Evolutionary conservation across 2,888 invertebrate species (phyloP).

Genomic region (Nipponacmea schrenckii): DNA sequence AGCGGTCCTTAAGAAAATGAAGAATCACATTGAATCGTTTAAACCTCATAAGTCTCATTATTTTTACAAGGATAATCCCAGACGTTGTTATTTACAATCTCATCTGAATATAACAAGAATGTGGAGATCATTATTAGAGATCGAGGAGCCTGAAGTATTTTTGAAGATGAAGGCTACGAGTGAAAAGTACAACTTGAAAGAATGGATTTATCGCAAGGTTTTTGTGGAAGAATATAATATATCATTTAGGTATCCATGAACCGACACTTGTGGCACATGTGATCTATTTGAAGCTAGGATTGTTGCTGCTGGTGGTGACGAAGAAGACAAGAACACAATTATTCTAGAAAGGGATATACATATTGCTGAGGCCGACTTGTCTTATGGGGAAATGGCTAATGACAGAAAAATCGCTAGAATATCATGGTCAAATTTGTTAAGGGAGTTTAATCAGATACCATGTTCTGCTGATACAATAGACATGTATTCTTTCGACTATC

Average conservation of each 20-base stretch:
- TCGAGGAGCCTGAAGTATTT: neutral
- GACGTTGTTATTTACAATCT: neutral
- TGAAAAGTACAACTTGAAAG: neutral
- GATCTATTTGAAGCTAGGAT: neutral
- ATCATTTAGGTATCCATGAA: neutral
- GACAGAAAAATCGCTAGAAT: neutral
- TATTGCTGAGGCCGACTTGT: neutral
- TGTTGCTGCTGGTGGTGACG: neutral
- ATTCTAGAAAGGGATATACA: neutral
- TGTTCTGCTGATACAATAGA: neutral
- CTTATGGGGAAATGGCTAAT: neutral
- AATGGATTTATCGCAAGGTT: neutral
- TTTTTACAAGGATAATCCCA: neutral
- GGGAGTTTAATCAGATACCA: neutral
- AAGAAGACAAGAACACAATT: neutral
- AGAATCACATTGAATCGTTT: neutral
- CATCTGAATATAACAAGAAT: neutral
- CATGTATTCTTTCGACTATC: neutral
- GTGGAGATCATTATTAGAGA: neutral
- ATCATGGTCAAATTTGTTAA: neutral
- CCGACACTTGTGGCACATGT: neutral
- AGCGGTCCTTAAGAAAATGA: neutral
- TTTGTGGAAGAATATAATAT: neutral
- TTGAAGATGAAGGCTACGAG: neutral
- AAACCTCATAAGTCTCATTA: neutral